A percentile compares a stretch with the other conserved stretches of the same genome.
Conservation (phyloP, 1,140 invertebrate species). For the Arctopsyche grandis region DNA sequence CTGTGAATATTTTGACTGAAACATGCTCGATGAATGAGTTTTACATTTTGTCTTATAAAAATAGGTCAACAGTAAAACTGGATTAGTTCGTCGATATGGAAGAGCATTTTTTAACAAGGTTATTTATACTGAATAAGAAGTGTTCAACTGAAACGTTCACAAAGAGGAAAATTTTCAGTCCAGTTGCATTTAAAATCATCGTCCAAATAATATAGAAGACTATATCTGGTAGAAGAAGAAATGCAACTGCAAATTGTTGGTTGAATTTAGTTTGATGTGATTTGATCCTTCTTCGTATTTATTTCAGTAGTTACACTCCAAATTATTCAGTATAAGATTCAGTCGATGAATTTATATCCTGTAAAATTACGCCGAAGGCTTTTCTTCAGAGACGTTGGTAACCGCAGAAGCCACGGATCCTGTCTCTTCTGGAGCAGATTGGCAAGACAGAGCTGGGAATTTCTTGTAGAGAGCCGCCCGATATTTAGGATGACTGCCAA, state of each 20-base stretch:
- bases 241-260: no score
- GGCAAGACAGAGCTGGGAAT: constrained; percentile 75
- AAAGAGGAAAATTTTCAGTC: background rate
- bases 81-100: no score
- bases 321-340: no score
- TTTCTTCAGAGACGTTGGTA: constrained; percentile 59
- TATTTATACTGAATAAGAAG: background rate
- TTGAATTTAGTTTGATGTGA: no score
- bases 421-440: constrained; percentile 61
- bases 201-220: no score
- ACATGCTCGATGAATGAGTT: background rate
- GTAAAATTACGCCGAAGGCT: constrained; percentile 59
- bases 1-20: constrained; percentile 13
- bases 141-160: background rate
- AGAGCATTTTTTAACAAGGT: background rate
- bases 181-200: no score
- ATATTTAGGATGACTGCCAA: constrained; percentile 79
- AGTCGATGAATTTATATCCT: no score
- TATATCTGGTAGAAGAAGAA: no score
- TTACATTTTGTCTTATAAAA: background rate
- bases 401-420: constrained; percentile 61
- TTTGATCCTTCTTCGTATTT: no score
- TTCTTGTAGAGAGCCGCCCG: constrained; percentile 75
- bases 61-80: background rate
- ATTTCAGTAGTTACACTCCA: no score